Conservation (phyloP, 2,888 invertebrate species). For the Liodrosophila aerea region DNA sequence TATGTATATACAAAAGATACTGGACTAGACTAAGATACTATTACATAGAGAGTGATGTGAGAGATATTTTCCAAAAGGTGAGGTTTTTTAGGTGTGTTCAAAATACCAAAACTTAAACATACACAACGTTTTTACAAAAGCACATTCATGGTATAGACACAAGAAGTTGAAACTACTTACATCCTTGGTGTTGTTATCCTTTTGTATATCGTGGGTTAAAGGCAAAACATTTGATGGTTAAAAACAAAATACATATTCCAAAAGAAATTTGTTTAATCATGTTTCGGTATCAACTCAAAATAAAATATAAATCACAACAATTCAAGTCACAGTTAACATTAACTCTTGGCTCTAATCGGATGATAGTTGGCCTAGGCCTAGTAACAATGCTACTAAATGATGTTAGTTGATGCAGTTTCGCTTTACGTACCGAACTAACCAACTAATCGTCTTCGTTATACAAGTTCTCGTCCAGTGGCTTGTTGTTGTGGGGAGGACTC, state of each 20-base stretch:
- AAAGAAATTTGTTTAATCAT: constrained; percentile 48
- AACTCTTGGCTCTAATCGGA: too few species aligned
- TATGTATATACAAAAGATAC: constrained; percentile 8
- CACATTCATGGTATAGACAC: constrained; percentile 21
- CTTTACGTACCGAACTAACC: constrained; percentile 56
- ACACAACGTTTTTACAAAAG: constrained; percentile 17
- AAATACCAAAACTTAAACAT: constrained; percentile 24
- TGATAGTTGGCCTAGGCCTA: too few species aligned
- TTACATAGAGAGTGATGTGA: constrained; percentile 2
- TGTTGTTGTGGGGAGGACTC: constrained; percentile 41
- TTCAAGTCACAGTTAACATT: background rate
- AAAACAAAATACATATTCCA: constrained; percentile 61
- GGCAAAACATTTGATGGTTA: constrained; percentile 57
- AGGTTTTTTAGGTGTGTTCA: constrained; percentile 38
- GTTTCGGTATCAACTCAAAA: constrained; percentile 26
- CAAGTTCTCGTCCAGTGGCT: constrained; percentile 65
- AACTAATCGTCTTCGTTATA: constrained; percentile 66
- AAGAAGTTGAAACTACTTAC: constrained; percentile 77
- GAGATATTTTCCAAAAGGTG: constrained; percentile 24
- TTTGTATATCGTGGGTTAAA: constrained; percentile 42
- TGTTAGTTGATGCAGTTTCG: background rate
- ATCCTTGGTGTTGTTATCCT: constrained; percentile 81
- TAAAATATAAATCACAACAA: background rate
- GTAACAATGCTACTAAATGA: background rate
- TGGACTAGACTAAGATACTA: constrained; percentile 6